phyloP scores from a whole-genome alignment of 2,113 vertebrate genomes.

The Gadus macrocephalus region DNA sequence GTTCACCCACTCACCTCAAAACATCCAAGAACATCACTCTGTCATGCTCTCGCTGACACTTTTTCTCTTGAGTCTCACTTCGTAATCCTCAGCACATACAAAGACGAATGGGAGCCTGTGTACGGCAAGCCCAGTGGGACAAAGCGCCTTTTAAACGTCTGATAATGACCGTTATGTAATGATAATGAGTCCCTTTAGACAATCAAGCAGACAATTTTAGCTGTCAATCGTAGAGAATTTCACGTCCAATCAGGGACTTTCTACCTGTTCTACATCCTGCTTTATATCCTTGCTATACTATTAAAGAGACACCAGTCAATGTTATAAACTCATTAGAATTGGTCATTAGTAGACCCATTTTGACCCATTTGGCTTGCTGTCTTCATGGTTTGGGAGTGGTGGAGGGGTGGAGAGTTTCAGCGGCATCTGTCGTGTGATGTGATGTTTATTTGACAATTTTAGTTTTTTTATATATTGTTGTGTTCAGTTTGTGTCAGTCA shows the following conservation, averaged over 20 bases:
- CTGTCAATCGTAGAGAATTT: too few relatives aligned
- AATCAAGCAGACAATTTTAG: too few relatives aligned
- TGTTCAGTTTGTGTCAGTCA: constrained; percentile 28
- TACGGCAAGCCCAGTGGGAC: too few relatives aligned
- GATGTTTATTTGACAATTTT: neutral
- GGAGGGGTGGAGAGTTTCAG: constrained; percentile 12
- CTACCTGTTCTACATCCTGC: too few relatives aligned
- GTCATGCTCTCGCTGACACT: constrained; percentile 7
- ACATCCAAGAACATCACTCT: neutral
- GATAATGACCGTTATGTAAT: neutral
- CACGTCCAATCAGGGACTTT: too few relatives aligned
- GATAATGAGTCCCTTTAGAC: too few relatives aligned
- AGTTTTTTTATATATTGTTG: constrained; percentile 4
- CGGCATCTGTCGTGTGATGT: neutral
- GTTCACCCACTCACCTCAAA: neutral
- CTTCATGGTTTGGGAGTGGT: constrained; percentile 5
- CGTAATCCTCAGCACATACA: neutral
- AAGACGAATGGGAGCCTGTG: neutral
- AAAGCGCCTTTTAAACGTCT: too few relatives aligned
- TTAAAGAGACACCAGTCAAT: too few relatives aligned
- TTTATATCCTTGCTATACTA: too few relatives aligned
- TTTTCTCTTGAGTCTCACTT: neutral
- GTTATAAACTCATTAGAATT: too few relatives aligned
- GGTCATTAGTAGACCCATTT: too few relatives aligned
- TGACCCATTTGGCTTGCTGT: too few relatives aligned